Evolutionary conservation across 2,113 vertebrate species (phyloP), one percentile per base, ranked within the genome.

Genomic region (Atherinomorus stipes): DNA sequence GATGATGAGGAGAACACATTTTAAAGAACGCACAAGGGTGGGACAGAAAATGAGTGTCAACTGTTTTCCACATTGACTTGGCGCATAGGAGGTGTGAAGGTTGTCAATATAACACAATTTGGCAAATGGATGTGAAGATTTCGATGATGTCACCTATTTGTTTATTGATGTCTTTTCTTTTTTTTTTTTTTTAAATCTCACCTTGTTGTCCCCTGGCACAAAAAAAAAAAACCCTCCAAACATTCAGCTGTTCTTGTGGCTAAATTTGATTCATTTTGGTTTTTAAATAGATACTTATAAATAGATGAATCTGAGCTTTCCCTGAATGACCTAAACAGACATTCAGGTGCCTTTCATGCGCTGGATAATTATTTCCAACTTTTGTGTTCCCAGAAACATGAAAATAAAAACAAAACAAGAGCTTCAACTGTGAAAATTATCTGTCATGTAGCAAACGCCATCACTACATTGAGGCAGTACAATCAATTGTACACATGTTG

Each of bases 101-200:
- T 64, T 76, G 45, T 52, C 22, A 53, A 81, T 76, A 57, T 70
- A 60, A 85, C 78, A 76, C 34, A 65, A 60, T 75, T 85, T 79
- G 71, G 47, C 38, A 45, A 78, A 71, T 66, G 63, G 40, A 37
- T 63, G 12, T 56, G 18, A 28, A 79, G 76, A 79, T 49, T 72
- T n/a, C 63, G 59, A 71, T 69, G 69, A 87, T 69, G 72, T 88
- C 76, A 70, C 60, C 52, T 65, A 19, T 78, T 40, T 53, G 3
- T 34, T 34, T 28, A 4, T 6, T 28, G 3, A 3, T 28, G 3
- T 6, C 3, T 28, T 28, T n/a, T n/a, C n/a, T n/a, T n/a, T n/a
- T n/a, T 28, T 4, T 28, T 34, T 6, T 5, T 34, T 34, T 37
- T 38, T 71, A 13, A 8, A 37, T 66, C 61, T 63, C 50, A 19